phyloP scores from a whole-genome alignment of 2,888 invertebrate species.

The Drosophila prostipennis region DNA sequence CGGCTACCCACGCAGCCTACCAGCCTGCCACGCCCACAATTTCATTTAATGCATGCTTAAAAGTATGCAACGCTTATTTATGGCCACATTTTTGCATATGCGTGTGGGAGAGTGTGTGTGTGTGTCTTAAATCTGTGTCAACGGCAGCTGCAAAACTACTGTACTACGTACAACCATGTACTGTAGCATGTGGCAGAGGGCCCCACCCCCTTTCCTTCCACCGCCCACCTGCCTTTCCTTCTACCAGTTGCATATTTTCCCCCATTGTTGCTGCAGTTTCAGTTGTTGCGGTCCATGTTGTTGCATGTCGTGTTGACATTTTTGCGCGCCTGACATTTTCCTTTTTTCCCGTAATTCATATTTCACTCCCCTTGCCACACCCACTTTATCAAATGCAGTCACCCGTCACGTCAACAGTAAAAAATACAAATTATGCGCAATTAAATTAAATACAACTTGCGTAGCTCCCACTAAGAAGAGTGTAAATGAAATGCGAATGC shows the following conservation, averaged over 20 bases:
- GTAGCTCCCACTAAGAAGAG: slow-evolving; percentile 14
- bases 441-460: slow-evolving; percentile 67
- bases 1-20: slow-evolving; percentile 1
- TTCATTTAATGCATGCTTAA: slow-evolving; percentile 61
- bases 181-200: slow-evolving; percentile 16
- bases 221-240: slow-evolving; percentile 11
- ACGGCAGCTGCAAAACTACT: slow-evolving; percentile 53
- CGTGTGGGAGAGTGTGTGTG: slow-evolving; percentile 13
- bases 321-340: slow-evolving; percentile 61
- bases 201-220: slow-evolving; percentile 4
- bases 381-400: slow-evolving; percentile 28
- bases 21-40: slow-evolving; percentile 28
- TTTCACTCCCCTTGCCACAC: background rate
- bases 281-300: slow-evolving; percentile 61
- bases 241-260: slow-evolving; percentile 68
- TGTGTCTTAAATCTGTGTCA: slow-evolving; percentile 66
- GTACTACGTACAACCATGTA: slow-evolving; percentile 3
- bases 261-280: slow-evolving; percentile 29
- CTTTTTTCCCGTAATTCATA: slow-evolving; percentile 53
- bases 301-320: slow-evolving; percentile 72
- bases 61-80: slow-evolving; percentile 69
- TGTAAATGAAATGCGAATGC: slow-evolving; percentile 22
- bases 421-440: slow-evolving; percentile 53
- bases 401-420: slow-evolving; percentile 27
- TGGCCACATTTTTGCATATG: slow-evolving; percentile 64